A percentile compares a stretch with the other conserved stretches of the same genome.
phyloP scores from a whole-genome alignment of 2,888 invertebrate genomes.

The Euzophera pinguis region DNA sequence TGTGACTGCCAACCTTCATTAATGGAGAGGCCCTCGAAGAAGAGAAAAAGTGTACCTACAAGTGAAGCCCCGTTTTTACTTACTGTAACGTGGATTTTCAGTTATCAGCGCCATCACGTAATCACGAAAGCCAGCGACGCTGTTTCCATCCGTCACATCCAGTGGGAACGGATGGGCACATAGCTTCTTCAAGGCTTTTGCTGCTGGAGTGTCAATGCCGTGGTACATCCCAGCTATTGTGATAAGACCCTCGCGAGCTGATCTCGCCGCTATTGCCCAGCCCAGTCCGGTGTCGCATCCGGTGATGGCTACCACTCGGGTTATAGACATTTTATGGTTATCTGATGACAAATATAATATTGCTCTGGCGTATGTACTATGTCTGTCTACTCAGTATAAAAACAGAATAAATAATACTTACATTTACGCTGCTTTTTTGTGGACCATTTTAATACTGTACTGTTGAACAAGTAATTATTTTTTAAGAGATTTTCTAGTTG shows the following conservation, averaged over 20 bases:
- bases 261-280: slow-evolving; percentile 83
- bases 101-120: slow-evolving; percentile 65
- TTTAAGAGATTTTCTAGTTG: too few species aligned
- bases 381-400: too few species aligned
- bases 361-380: too few species aligned
- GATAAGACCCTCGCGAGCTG: slow-evolving; percentile 82
- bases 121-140: slow-evolving; percentile 72
- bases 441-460: too few species aligned
- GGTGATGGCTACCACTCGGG: slow-evolving; percentile 83
- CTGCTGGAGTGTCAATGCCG: slow-evolving; percentile 74
- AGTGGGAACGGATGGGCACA: slow-evolving; percentile 76
- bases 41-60: too few species aligned
- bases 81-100: slow-evolving; percentile 73
- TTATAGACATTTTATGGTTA: slow-evolving; percentile 39
- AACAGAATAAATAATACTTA: too few species aligned
- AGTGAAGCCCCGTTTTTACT: slow-evolving; percentile 31
- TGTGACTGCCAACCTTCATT: too few species aligned
- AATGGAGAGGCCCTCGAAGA: too few species aligned
- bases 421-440: too few species aligned
- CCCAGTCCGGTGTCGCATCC: slow-evolving; percentile 94
- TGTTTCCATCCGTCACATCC: slow-evolving; percentile 83
- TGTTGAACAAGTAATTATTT: too few species aligned
- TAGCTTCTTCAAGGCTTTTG: slow-evolving; percentile 61
- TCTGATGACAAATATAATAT: slow-evolving; percentile 9
- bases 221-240: slow-evolving; percentile 89